Conservation (phyloP, 2,797 vertebrate genomes). For the Leucoraja ocellata region DNA sequence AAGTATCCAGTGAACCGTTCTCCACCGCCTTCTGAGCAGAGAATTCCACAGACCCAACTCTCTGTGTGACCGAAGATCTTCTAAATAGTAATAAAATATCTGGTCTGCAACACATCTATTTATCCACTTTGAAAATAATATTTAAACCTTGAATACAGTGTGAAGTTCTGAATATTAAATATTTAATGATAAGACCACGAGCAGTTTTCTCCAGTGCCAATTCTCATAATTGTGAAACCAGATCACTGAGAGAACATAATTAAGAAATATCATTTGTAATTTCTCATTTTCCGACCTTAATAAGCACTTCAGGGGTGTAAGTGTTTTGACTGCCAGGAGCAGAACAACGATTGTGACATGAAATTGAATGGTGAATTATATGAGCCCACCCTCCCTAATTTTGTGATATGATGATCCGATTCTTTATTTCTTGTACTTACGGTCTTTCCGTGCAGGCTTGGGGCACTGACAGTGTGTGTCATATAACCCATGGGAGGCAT, state of each 20-base stretch:
- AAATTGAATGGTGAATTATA: background rate
- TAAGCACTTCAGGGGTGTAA: background rate
- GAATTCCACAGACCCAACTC: too few relatives aligned
- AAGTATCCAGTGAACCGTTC: too few relatives aligned
- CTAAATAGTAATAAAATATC: background rate
- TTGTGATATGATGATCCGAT: background rate
- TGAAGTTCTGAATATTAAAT: background rate
- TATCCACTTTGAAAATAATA: background rate
- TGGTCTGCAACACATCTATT: background rate
- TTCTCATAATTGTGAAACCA: background rate
- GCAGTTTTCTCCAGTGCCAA: background rate
- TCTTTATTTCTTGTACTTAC: conserved; percentile 58
- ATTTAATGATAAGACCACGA: too few relatives aligned
- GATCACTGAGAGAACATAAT: background rate
- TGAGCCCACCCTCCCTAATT: background rate
- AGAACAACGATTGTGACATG: background rate
- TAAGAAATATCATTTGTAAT: background rate
- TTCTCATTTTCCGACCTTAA: too few relatives aligned
- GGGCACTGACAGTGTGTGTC: conserved; percentile 96
- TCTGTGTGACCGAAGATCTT: too few relatives aligned
- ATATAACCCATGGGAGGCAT: conserved; percentile 95
- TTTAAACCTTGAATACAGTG: background rate
- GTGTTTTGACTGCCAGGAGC: background rate
- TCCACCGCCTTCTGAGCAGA: too few relatives aligned
- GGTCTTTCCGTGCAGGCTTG: conserved; percentile 94